These are phyloP conservation scores for Acromyrmex heyeri DNA, from an alignment of 1,140 invertebrate species.

Conservation along the genomic window DNA sequence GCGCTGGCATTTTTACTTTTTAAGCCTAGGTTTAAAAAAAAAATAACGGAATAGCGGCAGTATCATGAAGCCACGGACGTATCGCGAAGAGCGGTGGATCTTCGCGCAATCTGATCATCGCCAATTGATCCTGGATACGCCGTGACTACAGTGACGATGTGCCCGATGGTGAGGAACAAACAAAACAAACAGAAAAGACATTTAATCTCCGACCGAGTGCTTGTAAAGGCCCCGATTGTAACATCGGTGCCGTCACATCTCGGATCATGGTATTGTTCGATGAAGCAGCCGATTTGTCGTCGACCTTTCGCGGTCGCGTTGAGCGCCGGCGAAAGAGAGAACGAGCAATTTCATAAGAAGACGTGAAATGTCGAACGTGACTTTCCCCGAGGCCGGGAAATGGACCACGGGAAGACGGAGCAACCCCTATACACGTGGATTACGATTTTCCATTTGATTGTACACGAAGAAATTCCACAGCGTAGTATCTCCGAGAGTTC, in stretches of 20 bases:
- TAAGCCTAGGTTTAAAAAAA: conserved; percentile 68
- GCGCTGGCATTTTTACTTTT: conserved; percentile 72
- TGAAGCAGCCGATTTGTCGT: conserved; percentile 33
- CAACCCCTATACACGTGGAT: conserved; percentile 17
- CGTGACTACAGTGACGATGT: conserved; percentile 54
- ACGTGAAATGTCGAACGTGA: conserved; percentile 19
- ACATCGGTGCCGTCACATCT: neutral
- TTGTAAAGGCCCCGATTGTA: conserved; percentile 1
- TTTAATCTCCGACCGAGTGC: conserved; percentile 29
- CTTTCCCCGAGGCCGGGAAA: neutral
- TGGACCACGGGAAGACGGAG: conserved; percentile 10
- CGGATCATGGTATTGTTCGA: conserved; percentile 38
- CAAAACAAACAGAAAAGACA: conserved; percentile 16
- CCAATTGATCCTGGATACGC: conserved; percentile 17
- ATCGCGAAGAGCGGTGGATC: conserved; percentile 35
- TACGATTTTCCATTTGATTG: conserved; percentile 57
- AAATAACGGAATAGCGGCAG: conserved; percentile 65
- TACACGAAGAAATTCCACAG: conserved; percentile 21
- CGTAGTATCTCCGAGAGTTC: conserved; percentile 40
- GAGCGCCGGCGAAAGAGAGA: neutral
- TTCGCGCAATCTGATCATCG: conserved; percentile 4
- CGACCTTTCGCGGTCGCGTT: neutral
- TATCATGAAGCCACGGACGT: conserved; percentile 57
- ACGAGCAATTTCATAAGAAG: conserved; percentile 10
- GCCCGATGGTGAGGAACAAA: conserved; percentile 47